Base-by-base conservation (phyloP, 2,113 vertebrate species). In the Hemichromis elongatus region DNA sequence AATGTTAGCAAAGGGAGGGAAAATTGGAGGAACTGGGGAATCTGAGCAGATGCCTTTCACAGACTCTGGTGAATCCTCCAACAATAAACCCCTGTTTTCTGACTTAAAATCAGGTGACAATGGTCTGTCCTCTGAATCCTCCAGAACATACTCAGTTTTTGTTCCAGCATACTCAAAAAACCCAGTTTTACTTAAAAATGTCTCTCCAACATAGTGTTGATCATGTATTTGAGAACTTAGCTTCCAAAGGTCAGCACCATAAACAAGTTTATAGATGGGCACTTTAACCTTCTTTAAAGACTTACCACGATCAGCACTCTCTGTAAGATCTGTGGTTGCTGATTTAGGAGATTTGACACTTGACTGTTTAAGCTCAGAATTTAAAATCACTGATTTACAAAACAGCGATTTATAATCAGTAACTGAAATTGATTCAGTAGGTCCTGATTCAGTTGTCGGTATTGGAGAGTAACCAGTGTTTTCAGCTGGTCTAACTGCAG, bases 191-290 rank as follows among this genome's bases (percentile, higher is more conserved):
- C 81, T 82, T 28, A 19, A 90, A 70, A 89, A 92, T 11, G 82
- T 90, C 61, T 95, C 83, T 11, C 93, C 94, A 77, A 89, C 91
- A 91, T 95, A 96, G 2, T 95, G 95, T 55, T 92, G 90, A 86
- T 96, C 95, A 85, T 56, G 73, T 40, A 95, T 86, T 81, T 94
- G 93, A 80, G 94, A 95, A 77, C 95, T 94, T 4, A 93, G 83
- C 77, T 94, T 95, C 87, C 92, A 84, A 24, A 87, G 53, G 73
- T 92, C 90, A 78, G 81, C 82, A 87, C 92, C 92, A 79, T 91
- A 90, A 80, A 91, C 85, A 55, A 90, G 83, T 68, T 33, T 92
- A 80, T 88, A 86, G 10, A 87, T 87, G 57, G 92, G 89, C 24
- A 89, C 85, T 3, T 21, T 28, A 35, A 82, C 37, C 61, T 26